A percentile compares a stretch with the other conserved stretches of the same genome.
Conservation (phyloP, 2,888 invertebrate genomes). For the Lamproptera curius region DNA sequence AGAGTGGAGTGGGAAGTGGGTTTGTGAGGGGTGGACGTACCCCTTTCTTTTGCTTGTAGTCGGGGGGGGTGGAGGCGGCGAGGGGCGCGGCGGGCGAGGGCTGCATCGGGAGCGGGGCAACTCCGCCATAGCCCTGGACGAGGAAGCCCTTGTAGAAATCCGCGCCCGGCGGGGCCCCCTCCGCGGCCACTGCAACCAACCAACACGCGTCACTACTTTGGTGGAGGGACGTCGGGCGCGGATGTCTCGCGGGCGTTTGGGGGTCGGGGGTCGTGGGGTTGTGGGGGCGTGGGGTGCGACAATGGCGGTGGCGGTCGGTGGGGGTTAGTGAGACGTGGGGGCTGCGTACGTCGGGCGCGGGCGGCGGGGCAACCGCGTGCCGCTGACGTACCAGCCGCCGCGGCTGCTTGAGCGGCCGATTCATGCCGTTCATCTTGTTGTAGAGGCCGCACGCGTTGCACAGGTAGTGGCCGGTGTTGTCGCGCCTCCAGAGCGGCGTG, state of each 20-base stretch:
- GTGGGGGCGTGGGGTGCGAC: slow-evolving; percentile 29
- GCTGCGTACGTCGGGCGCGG: slow-evolving; percentile 51
- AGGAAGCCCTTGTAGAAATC: slow-evolving; percentile 92
- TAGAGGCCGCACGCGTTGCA: slow-evolving; percentile 99
- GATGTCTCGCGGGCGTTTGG: slow-evolving; percentile 42
- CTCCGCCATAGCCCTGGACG: slow-evolving; percentile 81
- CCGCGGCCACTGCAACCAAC: slow-evolving; percentile 89
- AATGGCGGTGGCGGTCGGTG: slow-evolving; percentile 31
- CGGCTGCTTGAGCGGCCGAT: slow-evolving; percentile 97
- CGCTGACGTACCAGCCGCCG: slow-evolving; percentile 95
- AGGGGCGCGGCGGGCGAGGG: slow-evolving; percentile 38
- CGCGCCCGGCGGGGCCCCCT: slow-evolving; percentile 88
- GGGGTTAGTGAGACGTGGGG: slow-evolving; percentile 33
- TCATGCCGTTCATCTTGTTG: slow-evolving; percentile 99
- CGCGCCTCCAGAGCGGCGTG: slow-evolving; percentile 98
- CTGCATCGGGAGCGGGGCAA: slow-evolving; percentile 46
- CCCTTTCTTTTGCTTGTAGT: slow-evolving; percentile 77
- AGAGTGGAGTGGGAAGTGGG: slow-evolving; percentile 24
- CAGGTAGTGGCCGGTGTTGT: slow-evolving; percentile 98
- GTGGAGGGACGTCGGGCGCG: slow-evolving; percentile 51
- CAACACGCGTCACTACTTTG: slow-evolving; percentile 41
- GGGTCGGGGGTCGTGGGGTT: slow-evolving; percentile 25
- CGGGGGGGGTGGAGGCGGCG: slow-evolving; percentile 49
- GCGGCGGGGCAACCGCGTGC: slow-evolving; percentile 62
- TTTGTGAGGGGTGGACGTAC: slow-evolving; percentile 49